Evolutionary conservation across 2,113 vertebrate species (phyloP).

Genomic region (Tiliqua scincoides): DNA sequence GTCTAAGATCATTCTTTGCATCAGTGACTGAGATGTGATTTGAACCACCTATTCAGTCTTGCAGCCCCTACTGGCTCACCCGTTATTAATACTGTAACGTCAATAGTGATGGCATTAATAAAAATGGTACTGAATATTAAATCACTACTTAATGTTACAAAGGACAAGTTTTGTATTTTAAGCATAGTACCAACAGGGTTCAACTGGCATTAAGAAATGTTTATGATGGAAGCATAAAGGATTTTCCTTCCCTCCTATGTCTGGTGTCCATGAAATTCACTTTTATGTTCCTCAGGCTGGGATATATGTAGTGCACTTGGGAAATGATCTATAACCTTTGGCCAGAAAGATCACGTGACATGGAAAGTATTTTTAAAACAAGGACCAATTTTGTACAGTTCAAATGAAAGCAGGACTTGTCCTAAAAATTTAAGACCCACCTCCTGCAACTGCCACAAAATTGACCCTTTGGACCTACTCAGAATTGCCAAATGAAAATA

Average conservation of each 20-base stretch:
- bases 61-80: too few relatives aligned
- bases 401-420: conserved; percentile 60
- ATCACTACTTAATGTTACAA: background rate
- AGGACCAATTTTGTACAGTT: conserved; percentile 34
- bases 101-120: background rate
- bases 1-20: too few relatives aligned
- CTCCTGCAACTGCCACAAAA: conserved; percentile 60
- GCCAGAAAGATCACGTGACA: background rate
- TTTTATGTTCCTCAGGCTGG: background rate
- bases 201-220: background rate
- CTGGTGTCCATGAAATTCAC: background rate
- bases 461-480: conserved; percentile 75
- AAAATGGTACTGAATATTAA: background rate
- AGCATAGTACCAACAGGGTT: background rate
- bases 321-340: background rate
- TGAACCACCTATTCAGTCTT: too few relatives aligned
- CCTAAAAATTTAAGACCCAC: conserved; percentile 53
- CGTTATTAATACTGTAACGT: background rate
- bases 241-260: background rate
- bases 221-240: background rate
- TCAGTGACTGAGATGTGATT: too few relatives aligned
- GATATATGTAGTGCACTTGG: background rate
- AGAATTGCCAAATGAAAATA: conserved; percentile 73
- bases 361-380: conserved; percentile 42
- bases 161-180: background rate